phyloP scores from a whole-genome alignment of 2,888 invertebrate genomes.

The Hetaerina titia region DNA sequence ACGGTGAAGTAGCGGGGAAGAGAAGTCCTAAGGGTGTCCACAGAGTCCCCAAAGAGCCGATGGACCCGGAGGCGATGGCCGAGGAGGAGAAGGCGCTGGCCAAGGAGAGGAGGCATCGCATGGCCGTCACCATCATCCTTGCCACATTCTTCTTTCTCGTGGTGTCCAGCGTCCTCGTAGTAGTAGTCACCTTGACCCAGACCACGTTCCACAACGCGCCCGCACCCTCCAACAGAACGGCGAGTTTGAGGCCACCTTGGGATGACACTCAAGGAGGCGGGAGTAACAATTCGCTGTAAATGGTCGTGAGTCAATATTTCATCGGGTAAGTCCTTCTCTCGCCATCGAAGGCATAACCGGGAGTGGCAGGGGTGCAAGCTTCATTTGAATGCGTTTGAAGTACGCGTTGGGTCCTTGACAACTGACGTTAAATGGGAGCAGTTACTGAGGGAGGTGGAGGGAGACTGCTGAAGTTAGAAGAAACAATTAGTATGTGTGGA shows the following conservation, averaged over 20 bases:
- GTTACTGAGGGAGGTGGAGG: too few species aligned
- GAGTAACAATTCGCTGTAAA: neutral
- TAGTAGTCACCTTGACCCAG: conserved; percentile 88
- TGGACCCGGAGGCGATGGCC: conserved; percentile 77
- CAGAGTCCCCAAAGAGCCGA: conserved; percentile 71
- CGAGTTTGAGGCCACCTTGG: neutral
- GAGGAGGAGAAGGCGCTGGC: conserved; percentile 79
- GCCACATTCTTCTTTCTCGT: conserved; percentile 87
- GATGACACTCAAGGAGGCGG: neutral
- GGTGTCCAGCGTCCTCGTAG: conserved; percentile 86
- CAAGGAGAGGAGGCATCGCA: conserved; percentile 83
- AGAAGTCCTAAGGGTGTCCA: neutral
- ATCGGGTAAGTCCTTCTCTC: too few species aligned
- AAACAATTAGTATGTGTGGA: too few species aligned
- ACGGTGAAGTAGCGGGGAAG: neutral
- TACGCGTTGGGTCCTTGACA: too few species aligned
- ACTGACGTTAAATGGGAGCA: too few species aligned
- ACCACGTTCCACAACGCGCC: conserved; percentile 83
- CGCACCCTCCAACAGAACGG: conserved; percentile 76
- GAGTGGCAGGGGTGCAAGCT: too few species aligned
- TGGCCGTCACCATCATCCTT: conserved; percentile 85
- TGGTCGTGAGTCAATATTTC: neutral
- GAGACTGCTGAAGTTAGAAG: too few species aligned
- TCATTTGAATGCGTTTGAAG: too few species aligned
- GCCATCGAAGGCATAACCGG: too few species aligned